A percentile compares a stretch with the other conserved stretches of the same genome.
phyloP scores from a whole-genome alignment of 2,888 invertebrate species.

The Cephus pulcher region DNA sequence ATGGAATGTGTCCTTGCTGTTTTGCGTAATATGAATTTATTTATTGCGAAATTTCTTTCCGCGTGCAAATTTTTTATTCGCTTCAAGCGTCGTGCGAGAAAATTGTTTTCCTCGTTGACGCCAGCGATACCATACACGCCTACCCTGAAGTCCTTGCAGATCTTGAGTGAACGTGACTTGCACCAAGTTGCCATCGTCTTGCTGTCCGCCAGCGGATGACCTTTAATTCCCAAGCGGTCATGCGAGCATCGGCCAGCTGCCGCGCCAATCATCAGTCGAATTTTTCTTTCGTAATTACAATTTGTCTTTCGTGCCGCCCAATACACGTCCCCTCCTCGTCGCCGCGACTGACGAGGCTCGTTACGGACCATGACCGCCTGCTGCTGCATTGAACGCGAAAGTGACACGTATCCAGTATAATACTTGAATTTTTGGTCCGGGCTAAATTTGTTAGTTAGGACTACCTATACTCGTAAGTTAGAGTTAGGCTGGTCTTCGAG shows the following conservation, averaged over 20 bases:
- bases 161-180: background rate
- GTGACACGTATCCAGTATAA: background rate
- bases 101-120: background rate
- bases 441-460: background rate
- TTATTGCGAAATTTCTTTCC: background rate
- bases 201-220: background rate
- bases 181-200: background rate
- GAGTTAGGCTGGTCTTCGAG: background rate
- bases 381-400: background rate
- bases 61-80: background rate
- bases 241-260: slow-evolving; percentile 1
- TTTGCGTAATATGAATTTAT: background rate
- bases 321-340: background rate
- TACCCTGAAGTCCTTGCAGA: background rate
- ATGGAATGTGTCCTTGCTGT: background rate
- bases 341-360: background rate
- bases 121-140: background rate
- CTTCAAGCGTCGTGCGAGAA: background rate
- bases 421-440: background rate
- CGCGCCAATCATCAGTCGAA: slow-evolving; percentile 4
- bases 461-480: background rate
- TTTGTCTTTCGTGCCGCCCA: slow-evolving; percentile 5
- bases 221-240: slow-evolving; percentile 1
- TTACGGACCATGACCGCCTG: background rate
- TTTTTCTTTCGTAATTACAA: slow-evolving; percentile 9